Base-by-base conservation (phyloP, 2,797 vertebrate species). In the Lutra lutra region DNA sequence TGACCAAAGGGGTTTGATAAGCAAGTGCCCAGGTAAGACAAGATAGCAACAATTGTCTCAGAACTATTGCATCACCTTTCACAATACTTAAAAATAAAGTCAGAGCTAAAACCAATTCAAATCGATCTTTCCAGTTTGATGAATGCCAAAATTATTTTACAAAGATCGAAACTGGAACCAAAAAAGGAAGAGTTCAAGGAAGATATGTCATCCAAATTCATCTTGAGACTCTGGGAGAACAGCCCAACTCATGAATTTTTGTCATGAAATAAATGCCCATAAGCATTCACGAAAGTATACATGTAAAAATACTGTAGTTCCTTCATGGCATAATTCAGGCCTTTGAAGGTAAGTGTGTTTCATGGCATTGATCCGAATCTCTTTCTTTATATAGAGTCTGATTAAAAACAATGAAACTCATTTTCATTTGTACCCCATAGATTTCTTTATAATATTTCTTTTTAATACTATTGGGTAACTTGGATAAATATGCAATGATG, bases 141-240 rank as follows among this genome's bases (percentile, higher is more conserved):
- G 38, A 66, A 58, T 66, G 38, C 68, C 86, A 89, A 84, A 87
- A 90, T 85, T 78, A 89, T 56, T 77, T 84, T 87, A 48, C 25
- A 82, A 96, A 91, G 48, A 38, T 32, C 40, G 40, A 86, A 83
- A 90, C 48, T 86, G 48, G 64, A 88, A 96, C 85, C 68, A 97
- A 58, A 91, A 93, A 93, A 80, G 51, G n/a, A 87, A 78, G 78
- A 72, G 73, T 89, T 77, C 79, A 86, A 95, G 70, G 77, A 85
- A 92, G 66, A 86, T 51, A 1, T 60, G 87, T 83, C 73, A 91
- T 35, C 20, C 35, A 95, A 84, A 91, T 79, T 92, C 48, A 93
- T 77, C 51, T 90, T 51, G 80, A 95, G 23, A 89, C 27, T 86
- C 46, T 38, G 70, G 32, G 60, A 51, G 88, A 95, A 92, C 21